phyloP scores from a whole-genome alignment of 2,113 vertebrate genomes.

The Elephantulus edwardii region DNA sequence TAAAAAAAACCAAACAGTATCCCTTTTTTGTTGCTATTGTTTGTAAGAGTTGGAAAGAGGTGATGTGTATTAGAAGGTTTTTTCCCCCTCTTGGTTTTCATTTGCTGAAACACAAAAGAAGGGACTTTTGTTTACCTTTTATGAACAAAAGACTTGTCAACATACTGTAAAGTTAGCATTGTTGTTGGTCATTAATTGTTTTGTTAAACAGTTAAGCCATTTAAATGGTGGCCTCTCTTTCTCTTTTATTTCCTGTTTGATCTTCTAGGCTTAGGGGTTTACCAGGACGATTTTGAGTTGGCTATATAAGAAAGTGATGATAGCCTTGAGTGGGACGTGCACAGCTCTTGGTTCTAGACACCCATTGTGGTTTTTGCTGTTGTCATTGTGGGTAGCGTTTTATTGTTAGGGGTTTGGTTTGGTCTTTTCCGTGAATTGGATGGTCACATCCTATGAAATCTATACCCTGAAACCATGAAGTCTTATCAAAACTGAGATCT shows the following conservation, averaged over 20 bases:
- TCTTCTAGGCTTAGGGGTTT: constrained; percentile 79
- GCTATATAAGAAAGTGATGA: constrained; percentile 82
- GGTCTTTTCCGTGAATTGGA: constrained; percentile 56
- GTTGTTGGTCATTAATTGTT: constrained; percentile 76
- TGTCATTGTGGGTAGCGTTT: neutral
- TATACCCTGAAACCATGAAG: constrained; percentile 73
- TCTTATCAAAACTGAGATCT: constrained; percentile 74
- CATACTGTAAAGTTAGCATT: constrained; percentile 84
- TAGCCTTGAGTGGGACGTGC: constrained; percentile 78
- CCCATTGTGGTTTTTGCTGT: neutral
- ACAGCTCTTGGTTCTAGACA: constrained; percentile 71
- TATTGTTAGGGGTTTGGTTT: neutral
- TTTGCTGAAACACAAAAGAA: constrained; percentile 77
- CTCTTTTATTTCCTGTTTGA: constrained; percentile 81
- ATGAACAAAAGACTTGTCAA: constrained; percentile 85
- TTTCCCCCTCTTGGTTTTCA: constrained; percentile 80
- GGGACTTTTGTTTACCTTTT: constrained; percentile 84
- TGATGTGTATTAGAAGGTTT: constrained; percentile 59
- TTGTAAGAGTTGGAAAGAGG: constrained; percentile 59
- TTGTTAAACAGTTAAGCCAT: constrained; percentile 79
- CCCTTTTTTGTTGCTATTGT: constrained; percentile 78
- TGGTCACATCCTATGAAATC: constrained; percentile 74
- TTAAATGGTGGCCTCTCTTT: constrained; percentile 76
- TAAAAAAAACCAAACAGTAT: constrained; percentile 65
- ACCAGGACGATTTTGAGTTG: constrained; percentile 83